Evolutionary conservation across 2,797 vertebrate species (phyloP).

Genomic region (Monodelphis domestica): DNA sequence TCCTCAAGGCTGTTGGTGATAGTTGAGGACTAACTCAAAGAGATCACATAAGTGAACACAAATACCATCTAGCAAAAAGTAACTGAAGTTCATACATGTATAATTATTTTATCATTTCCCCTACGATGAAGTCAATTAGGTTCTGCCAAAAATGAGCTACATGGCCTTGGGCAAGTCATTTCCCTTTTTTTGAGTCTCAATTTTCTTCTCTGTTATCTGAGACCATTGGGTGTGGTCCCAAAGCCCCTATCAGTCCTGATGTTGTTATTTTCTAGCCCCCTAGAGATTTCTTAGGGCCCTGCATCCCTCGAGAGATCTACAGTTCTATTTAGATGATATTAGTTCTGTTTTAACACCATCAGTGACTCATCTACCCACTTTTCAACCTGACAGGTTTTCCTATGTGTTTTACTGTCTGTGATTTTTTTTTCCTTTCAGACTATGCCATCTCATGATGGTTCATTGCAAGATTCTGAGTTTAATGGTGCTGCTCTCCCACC

Average conservation of each 20-base stretch:
- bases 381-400: conserved; percentile 40
- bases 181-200: not conserved
- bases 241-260: not conserved
- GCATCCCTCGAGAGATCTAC: not conserved
- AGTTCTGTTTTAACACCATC: not conserved
- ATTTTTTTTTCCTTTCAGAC: conserved; percentile 17
- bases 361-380: not conserved
- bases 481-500: not conserved
- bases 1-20: not conserved
- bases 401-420: conserved; percentile 26
- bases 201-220: not conserved
- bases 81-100: not conserved
- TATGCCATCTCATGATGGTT: conserved; percentile 48
- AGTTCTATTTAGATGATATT: not conserved
- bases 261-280: not conserved
- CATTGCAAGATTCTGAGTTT: not conserved
- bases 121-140: not conserved
- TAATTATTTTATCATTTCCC: not conserved
- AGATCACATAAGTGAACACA: not conserved
- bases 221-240: not conserved
- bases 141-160: not conserved
- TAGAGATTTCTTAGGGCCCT: not conserved
- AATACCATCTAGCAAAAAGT: not conserved
- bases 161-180: not conserved
- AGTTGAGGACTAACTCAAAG: not conserved